Conservation (phyloP, 2,888 invertebrate species). For the Acanthosepion lycidas region DNA sequence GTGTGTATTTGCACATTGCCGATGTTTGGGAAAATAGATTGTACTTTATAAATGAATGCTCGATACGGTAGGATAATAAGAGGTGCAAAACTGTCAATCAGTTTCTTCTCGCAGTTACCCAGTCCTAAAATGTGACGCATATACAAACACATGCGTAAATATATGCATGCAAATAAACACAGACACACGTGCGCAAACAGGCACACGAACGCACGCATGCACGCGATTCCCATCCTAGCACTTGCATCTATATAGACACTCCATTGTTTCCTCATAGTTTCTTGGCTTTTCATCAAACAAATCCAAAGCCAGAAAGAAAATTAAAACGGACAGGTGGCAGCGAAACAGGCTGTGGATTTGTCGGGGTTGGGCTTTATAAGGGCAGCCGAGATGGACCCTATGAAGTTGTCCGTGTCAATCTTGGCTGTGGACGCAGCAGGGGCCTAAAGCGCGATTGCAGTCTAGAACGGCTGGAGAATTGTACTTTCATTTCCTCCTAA, state of each 20-base stretch:
- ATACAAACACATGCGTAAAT: neutral
- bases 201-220: neutral
- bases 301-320: neutral
- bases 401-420: neutral
- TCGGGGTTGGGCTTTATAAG: neutral
- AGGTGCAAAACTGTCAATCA: no score
- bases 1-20: no score
- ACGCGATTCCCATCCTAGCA: no score
- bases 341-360: slow-evolving; percentile 10
- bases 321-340: neutral
- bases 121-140: neutral
- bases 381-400: neutral
- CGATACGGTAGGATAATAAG: no score
- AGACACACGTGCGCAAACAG: neutral
- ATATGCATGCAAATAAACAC: neutral
- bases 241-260: neutral
- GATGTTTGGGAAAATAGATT: no score
- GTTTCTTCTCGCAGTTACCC: no score
- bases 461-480: neutral
- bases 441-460: neutral
- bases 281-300: slow-evolving; percentile 21
- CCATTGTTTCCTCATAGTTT: neutral
- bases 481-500: neutral
- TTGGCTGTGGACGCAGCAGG: neutral
- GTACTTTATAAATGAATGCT: no score